Conservation (phyloP, 2,888 invertebrate species). For the Pandemis heparana region DNA sequence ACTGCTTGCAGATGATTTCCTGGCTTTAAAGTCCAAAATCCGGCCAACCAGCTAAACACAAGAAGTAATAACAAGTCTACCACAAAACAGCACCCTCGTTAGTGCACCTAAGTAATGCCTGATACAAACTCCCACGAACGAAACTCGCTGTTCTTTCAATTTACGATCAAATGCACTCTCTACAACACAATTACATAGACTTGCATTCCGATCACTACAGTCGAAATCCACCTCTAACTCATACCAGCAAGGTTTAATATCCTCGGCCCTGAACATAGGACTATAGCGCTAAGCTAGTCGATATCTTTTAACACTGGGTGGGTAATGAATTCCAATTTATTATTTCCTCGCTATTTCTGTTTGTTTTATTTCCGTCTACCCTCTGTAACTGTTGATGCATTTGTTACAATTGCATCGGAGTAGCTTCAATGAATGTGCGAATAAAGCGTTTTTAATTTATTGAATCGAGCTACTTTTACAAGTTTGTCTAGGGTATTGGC, state of each 20-base stretch:
- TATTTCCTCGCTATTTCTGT: constrained; percentile 7
- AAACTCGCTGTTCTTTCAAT: not conserved
- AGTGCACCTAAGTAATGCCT: not conserved
- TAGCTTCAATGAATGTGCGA: not conserved
- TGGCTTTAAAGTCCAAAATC: too few relatives aligned
- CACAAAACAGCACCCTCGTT: not conserved
- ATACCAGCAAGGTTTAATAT: not conserved
- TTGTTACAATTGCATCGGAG: not conserved
- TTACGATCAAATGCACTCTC: not conserved
- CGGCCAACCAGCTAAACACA: too few relatives aligned
- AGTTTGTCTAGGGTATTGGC: too few relatives aligned
- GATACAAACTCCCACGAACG: not conserved
- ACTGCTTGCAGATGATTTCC: too few relatives aligned
- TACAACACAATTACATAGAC: not conserved
- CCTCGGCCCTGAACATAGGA: not conserved
- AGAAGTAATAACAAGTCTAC: too few relatives aligned
- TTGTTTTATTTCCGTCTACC: constrained; percentile 8
- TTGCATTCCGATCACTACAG: not conserved
- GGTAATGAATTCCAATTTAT: constrained; percentile 15
- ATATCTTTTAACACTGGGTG: constrained; percentile 2
- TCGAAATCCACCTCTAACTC: not conserved
- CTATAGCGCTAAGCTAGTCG: not conserved
- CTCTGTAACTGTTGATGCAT: not conserved
- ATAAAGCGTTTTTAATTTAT: not conserved
- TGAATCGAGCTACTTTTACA: too few relatives aligned